Percentiles rank a stretch among this genome's conserved stretches.
phyloP scores from a whole-genome alignment of 2,888 invertebrate genomes.

The Ditula angustiorana region DNA sequence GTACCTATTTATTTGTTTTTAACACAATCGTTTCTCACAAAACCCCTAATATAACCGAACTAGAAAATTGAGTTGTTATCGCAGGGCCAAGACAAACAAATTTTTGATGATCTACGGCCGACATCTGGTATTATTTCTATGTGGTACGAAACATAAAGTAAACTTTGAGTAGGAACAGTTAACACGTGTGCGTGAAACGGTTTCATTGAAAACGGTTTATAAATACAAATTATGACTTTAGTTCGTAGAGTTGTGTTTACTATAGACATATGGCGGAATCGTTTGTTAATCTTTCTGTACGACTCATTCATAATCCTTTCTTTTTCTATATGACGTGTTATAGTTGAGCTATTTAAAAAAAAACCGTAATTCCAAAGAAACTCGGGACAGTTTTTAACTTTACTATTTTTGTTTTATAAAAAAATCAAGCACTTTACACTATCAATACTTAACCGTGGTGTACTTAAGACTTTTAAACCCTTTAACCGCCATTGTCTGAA shows the following conservation, averaged over 20 bases:
- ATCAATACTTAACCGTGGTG: no score
- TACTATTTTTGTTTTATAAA: no score
- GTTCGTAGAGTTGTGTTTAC: conserved; percentile 21
- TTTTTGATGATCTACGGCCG: conserved; percentile 57
- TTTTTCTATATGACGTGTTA: no score
- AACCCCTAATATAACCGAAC: conserved; percentile 41
- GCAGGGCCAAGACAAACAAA: conserved; percentile 66
- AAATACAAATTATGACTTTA: conserved; percentile 28
- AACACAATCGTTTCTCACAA: conserved; percentile 62
- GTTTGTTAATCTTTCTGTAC: conserved; percentile 8
- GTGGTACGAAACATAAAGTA: conserved; percentile 60
- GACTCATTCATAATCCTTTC: conserved; percentile 3
- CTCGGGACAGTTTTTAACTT: no score
- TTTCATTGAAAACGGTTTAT: conserved; percentile 35
- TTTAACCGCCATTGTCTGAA: no score
- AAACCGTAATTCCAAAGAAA: no score
- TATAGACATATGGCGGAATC: conserved; percentile 22
- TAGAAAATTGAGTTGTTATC: conserved; percentile 57
- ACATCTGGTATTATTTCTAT: conserved; percentile 70
- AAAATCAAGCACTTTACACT: no score
- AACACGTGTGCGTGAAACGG: conserved; percentile 53
- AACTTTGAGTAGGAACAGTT: conserved; percentile 59
- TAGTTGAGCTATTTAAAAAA: no score
- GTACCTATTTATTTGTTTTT: conserved; percentile 56
- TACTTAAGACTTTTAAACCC: no score